Base-by-base conservation (phyloP, 2,888 invertebrate species). In the Synanthedon tipuliformis region DNA sequence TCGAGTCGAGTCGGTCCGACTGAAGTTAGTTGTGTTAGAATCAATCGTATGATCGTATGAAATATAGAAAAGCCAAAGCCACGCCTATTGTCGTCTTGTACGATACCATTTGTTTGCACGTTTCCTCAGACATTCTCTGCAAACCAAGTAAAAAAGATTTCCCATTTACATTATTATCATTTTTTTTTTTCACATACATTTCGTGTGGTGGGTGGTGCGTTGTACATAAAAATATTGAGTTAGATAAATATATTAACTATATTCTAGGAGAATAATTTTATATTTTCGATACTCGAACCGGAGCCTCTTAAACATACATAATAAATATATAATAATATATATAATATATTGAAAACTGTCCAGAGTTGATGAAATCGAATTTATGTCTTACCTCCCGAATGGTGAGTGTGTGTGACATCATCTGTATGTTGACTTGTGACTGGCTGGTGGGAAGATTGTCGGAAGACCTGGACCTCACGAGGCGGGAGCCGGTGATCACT, bases 381-480 rank as follows among this genome's bases (percentile, higher is more conserved):
- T 3, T 34, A 10, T 34, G 34, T 34, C 88, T 88, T 88, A 96
- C 96, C 95, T 96, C 96, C 89, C 95, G 89, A 71, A 96, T 95
- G 71, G 95, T 95, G 72, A 96, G 91, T 57, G 96, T 96, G 78
- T 96, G 95, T 51, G 96, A 96, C 91, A 95, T 94, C 95, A 96
- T 95, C 88, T 96, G 95, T 64, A 96, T 95, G 89, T 96, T 95
- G 88, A 94, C 94, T 88, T 96, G 96, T 58, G 95, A 95, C 84
- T 96, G 95, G 87, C 95, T 95, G 74, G 95, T 95, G 65, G 96
- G 95, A 66, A 96, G 88, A 88, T 95, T 95, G 87, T 96, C 96
- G 57, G 93, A 94, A 50, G 95, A 96, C 68, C 95, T 90, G 62
- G 95, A 95, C 70, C 95, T 89, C 55, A 93, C 92, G 73, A 95